phyloP scores from a whole-genome alignment of 2,888 invertebrate genomes.

The Megalurothrips usitatus region DNA sequence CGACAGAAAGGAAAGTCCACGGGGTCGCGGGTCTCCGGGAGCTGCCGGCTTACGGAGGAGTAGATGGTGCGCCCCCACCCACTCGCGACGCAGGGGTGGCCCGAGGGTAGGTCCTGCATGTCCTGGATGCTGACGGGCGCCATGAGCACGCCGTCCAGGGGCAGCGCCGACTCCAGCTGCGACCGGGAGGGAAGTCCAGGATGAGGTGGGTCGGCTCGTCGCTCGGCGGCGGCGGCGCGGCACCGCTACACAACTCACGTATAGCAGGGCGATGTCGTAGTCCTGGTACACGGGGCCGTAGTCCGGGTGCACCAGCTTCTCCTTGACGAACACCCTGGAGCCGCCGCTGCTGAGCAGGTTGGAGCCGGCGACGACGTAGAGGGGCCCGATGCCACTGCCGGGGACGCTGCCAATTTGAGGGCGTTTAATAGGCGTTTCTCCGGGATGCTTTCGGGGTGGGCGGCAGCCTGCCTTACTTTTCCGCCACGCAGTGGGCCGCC shows the following conservation, averaged over 20 bases:
- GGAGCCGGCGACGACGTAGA: not conserved
- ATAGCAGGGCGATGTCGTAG: slow-evolving; percentile 18
- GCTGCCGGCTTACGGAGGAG: not conserved
- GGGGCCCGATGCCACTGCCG: not conserved
- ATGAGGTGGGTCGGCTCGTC: not conserved
- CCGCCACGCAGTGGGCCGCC: not conserved
- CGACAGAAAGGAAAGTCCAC: not conserved
- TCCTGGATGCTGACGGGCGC: not conserved
- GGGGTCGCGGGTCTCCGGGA: not conserved
- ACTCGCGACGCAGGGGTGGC: not conserved
- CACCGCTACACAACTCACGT: not conserved
- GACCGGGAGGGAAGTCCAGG: not conserved
- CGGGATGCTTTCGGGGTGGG: not conserved
- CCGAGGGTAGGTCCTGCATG: not conserved
- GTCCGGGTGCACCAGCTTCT: not conserved
- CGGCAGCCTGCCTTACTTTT: not conserved
- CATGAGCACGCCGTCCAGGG: not conserved
- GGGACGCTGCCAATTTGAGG: not conserved
- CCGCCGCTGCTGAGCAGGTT: not conserved
- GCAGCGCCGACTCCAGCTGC: not conserved
- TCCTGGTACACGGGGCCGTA: slow-evolving; percentile 9
- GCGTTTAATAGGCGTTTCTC: too few species aligned
- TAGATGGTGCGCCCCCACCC: slow-evolving; percentile 31
- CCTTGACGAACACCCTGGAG: not conserved
- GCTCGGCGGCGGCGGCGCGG: not conserved